Base-by-base conservation (phyloP, 2,113 vertebrate species). In the Rhizomys pruinosus region DNA sequence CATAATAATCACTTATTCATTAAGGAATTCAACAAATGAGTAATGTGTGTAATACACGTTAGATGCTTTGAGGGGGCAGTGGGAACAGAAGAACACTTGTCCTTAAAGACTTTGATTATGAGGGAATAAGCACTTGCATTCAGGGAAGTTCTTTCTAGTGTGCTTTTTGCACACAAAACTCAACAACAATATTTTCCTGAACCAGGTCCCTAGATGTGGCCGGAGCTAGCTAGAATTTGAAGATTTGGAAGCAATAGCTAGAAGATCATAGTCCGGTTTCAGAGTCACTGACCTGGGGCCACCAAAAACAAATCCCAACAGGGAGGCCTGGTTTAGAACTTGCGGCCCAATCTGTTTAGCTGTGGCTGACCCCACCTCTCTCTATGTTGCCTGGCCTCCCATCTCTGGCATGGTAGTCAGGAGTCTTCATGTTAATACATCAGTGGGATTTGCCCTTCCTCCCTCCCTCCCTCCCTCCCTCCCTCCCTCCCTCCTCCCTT, bases 351-450 rank as follows among this genome's bases (percentile, higher is more conserved):
- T 76, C 5, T 5, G 11, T 15, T 19, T 1, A 17, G 69, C 1
- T 8, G 29, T 7, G 32, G 12, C 22, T 64, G 22, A 29, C 19
- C 8, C 6, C 13, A 42, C 20, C 4, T 11, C 34, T 23, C 29
- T 25, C 0, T 5, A 1, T 2, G 47, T 13, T 9, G 66, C 6
- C 7, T 2, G 0, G 5, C 1, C 7, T 72, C 16, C 20, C 1
- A 1, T 7, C 22, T 29, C 22, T 52, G 10, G 6, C 5, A 1
- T 0, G 15, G 13, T 3, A 7, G 17, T 17, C 19, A 11, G 10
- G 9, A 27, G 9, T 39, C 59, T 11, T 59, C 44, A n/a, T 20
- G 5, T 3, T 2, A 57, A 64, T 15, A 4, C 29, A 25, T 61
- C 89, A 1, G 20, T 27, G 61, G 44, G 12, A 59, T 80, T 61